These are phyloP conservation scores for Trichopria drosophilae DNA, from an alignment of 2,888 invertebrate species.

Conservation along the genomic window DNA sequence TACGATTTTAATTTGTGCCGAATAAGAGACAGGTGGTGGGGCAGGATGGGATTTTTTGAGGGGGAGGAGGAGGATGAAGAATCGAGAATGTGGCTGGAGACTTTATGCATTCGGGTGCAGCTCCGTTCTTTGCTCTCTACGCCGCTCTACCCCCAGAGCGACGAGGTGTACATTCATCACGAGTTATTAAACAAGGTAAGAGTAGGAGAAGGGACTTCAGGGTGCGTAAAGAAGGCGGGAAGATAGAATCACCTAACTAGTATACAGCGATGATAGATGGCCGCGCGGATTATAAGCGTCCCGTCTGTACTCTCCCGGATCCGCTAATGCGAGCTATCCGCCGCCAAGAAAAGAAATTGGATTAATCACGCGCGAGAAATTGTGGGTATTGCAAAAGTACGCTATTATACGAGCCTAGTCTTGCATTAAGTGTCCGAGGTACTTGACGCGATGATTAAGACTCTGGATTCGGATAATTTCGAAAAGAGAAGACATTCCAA, in stretches of 20 bases:
- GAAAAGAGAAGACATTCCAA: no score
- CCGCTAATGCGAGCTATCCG: no score
- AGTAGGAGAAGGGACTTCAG: conserved; percentile 49
- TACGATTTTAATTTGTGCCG: conserved; percentile 48
- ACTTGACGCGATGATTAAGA: no score
- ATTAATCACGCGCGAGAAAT: no score
- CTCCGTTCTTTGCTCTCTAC: conserved; percentile 7
- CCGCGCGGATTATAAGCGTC: conserved; percentile 51
- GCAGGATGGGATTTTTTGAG: conserved; percentile 34
- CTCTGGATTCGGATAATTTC: no score
- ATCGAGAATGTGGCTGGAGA: not conserved
- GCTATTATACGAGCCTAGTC: no score
- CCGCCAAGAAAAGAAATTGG: no score
- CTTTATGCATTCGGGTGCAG: no score
- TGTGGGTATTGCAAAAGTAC: no score
- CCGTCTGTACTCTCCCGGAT: conserved; percentile 32
- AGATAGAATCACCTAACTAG: conserved; percentile 57
- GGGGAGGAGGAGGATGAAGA: conserved; percentile 8
- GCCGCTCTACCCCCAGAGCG: conserved; percentile 34
- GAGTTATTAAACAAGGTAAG: conserved; percentile 57
- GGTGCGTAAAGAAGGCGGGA: conserved; percentile 52
- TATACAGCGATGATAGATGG: conserved; percentile 55
- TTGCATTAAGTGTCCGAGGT: no score
- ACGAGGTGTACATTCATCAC: conserved; percentile 54
- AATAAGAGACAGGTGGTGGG: conserved; percentile 13